phyloP scores from a whole-genome alignment of 2,797 vertebrate species.

The Nannoperca obscura region DNA sequence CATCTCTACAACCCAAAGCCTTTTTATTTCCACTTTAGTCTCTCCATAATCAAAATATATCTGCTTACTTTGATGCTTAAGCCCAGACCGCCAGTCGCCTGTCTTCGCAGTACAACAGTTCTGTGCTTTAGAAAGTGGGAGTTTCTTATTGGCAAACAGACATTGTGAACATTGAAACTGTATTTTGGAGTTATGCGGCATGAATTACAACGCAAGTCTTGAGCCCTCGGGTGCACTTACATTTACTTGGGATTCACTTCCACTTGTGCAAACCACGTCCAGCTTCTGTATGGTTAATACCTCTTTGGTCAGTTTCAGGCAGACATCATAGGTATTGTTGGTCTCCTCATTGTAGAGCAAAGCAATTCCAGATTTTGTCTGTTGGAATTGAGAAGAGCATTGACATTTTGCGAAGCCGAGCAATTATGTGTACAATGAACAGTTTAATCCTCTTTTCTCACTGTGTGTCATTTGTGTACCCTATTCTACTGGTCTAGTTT shows the following conservation, averaged over 20 bases:
- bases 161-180: conserved; percentile 62
- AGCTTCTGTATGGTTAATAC: conserved; percentile 93
- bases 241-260: conserved; percentile 87
- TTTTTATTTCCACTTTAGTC: conserved; percentile 50
- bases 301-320: conserved; percentile 92
- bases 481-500: conserved; percentile 31
- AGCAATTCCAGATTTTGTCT: conserved; percentile 93
- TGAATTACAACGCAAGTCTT: conserved; percentile 39
- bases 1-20: conserved; percentile 43
- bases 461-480: conserved; percentile 48
- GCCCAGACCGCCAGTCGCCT: conserved; percentile 92
- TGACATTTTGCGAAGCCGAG: conserved; percentile 62
- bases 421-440: conserved; percentile 71
- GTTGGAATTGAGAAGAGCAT: conserved; percentile 75
- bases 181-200: conserved; percentile 43
- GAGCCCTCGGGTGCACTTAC: conserved; percentile 88
- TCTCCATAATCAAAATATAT: conserved; percentile 51
- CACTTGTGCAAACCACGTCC: conserved; percentile 91
- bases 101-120: conserved; percentile 95
- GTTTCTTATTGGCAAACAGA: conserved; percentile 87
- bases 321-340: conserved; percentile 91
- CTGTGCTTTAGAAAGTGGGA: conserved; percentile 97
- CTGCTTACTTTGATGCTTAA: conserved; percentile 96
- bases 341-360: conserved; percentile 89
- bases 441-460: conserved; percentile 67